Base-by-base conservation (phyloP, 1,140 invertebrate species). In the Leucophenga varia region DNA sequence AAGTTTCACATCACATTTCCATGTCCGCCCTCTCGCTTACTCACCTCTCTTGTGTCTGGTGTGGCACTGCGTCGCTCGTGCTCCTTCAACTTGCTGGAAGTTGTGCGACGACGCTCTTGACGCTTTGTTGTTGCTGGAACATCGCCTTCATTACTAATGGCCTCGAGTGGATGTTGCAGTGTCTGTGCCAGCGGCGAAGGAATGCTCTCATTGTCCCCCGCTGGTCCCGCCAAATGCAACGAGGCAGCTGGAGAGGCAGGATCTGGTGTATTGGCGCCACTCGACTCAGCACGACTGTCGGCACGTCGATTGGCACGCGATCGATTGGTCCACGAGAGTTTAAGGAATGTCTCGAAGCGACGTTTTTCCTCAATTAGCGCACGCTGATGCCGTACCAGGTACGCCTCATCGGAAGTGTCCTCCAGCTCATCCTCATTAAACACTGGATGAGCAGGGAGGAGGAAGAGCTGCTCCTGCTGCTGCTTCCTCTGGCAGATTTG, bases 321-420 rank as follows among this genome's bases (percentile, higher is more conserved):
- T 50, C 81, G 78, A 25, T 78, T 79, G 43, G 79, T 80, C 55
- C 79, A 72, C n/a, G 82, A 81, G 58, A 85, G 77, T 64, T 87
- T 86, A 3, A 88, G 74, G 55, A 84, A 88, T 47, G 80, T 84
- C 55, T 86, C 81, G 64, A 91, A 91, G 40, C 87, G 85, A 60
- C 86, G 89, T 42, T 84, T 83, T 69, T 93, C 91, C 48, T 89
- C 85, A n/a, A 82, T 74, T 75, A 92, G 86, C 59, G 85, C 86
- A 35, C 80, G 80, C 31, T 87, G 83, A 70, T 93, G 91, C 16
- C 89, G 79, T 10, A 74, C 58, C 9, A 78, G 65, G 58, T 84
- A 84, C 1, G 81, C 79, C 53, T 89, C 87, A 54, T 92, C 88
- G 9, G 84, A 84, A 22, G 88, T 74, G 70, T 92, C 89, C 37